These are phyloP conservation scores for Heliothis subflexa DNA, from an alignment of 1,140 invertebrate species.

Conservation along the genomic window DNA sequence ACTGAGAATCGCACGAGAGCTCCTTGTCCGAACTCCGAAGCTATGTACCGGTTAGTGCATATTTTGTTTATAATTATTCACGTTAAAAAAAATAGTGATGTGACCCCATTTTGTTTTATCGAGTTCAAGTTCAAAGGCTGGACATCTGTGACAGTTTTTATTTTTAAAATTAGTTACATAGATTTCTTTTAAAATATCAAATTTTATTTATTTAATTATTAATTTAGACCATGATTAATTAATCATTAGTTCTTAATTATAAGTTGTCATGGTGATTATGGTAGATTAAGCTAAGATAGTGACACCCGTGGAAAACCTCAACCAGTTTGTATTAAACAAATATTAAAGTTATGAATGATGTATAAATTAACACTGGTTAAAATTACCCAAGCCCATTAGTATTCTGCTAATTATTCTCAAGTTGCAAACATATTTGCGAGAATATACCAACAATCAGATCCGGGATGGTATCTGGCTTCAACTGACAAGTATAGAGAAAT, in stretches of 20 bases:
- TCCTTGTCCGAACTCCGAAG: slow-evolving; percentile 44
- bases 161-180: too few relatives aligned
- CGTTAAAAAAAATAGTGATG: neutral
- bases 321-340: slow-evolving; percentile 23
- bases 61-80: slow-evolving; percentile 54
- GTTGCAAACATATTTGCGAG: neutral
- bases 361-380: neutral
- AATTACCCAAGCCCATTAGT: neutral
- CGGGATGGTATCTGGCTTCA: too few relatives aligned
- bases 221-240: too few relatives aligned
- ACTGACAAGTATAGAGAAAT: too few relatives aligned
- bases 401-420: neutral
- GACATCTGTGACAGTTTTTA: neutral
- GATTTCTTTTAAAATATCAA: neutral
- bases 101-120: neutral
- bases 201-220: neutral
- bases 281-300: neutral
- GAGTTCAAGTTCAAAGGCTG: slow-evolving; percentile 16
- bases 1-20: slow-evolving; percentile 56
- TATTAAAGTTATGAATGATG: neutral
- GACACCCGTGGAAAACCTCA: neutral
- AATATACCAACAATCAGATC: too few relatives aligned
- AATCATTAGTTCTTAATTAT: too few relatives aligned
- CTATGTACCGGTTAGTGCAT: slow-evolving; percentile 73
- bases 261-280: too few relatives aligned